Evolutionary conservation across 2,113 vertebrate species (phyloP).

Genomic region (Eudyptes chrysolophus): DNA sequence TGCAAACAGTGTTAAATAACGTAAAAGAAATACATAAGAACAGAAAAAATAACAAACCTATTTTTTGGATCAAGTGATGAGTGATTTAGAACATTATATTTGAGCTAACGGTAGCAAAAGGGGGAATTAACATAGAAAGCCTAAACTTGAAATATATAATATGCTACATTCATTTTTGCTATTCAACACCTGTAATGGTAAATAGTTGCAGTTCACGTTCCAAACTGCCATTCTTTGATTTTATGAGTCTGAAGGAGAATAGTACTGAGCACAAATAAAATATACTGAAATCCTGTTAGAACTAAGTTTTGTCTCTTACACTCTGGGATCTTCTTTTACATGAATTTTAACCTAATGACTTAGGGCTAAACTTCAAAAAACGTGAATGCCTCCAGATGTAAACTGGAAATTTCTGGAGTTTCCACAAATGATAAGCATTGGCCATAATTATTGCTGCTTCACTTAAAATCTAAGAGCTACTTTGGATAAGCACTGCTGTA

Average conservation of each 20-base stretch:
- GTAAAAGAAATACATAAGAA: not conserved
- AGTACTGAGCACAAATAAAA: not conserved
- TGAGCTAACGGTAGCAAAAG: not conserved
- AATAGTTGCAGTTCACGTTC: not conserved
- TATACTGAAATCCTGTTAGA: not conserved
- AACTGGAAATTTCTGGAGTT: not conserved
- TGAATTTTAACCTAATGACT: not conserved
- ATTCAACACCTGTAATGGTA: not conserved
- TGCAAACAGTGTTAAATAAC: not conserved
- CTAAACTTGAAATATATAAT: not conserved
- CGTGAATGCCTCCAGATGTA: not conserved
- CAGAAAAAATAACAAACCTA: not conserved
- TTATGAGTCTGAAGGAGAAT: not conserved
- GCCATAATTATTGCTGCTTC: not conserved
- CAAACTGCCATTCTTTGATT: not conserved
- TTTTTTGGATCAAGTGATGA: not conserved
- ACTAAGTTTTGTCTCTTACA: not conserved
- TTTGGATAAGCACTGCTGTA: not conserved
- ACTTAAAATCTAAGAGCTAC: not conserved
- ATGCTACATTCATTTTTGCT: not conserved
- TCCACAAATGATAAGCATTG: not conserved
- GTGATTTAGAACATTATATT: not conserved
- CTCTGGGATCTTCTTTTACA: not conserved
- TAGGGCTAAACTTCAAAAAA: not conserved
- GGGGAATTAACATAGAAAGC: not conserved